Evolutionary conservation across 2,888 invertebrate species (phyloP).

Genomic region (Rhaphigaster nebulosa): DNA sequence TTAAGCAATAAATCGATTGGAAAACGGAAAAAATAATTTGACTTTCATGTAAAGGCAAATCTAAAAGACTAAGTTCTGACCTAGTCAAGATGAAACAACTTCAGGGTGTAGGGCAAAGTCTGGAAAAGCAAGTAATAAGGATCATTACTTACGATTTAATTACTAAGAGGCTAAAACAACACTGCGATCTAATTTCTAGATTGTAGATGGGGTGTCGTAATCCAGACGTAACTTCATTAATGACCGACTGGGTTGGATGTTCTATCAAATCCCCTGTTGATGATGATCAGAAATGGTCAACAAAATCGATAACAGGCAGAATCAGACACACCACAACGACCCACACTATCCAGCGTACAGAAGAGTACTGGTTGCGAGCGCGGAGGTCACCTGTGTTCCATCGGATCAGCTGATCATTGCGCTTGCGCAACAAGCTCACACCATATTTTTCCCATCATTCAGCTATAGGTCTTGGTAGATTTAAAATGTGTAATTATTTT

Average conservation of each 20-base stretch:
- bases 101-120: conserved; percentile 28
- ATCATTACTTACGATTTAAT: conserved; percentile 42
- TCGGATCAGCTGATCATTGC: conserved; percentile 48
- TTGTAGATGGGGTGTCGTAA: background rate
- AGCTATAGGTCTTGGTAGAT: background rate
- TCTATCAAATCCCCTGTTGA: background rate
- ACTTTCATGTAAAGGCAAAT: background rate
- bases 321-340: background rate
- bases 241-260: background rate
- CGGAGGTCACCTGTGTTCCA: conserved; percentile 36
- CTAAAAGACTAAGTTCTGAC: background rate
- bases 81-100: conserved; percentile 37
- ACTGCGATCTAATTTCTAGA: background rate
- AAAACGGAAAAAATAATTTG: background rate
- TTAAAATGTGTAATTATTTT: background rate
- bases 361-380: background rate
- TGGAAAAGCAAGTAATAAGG: background rate
- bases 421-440: conserved; percentile 17
- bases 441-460: background rate
- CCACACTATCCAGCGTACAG: background rate
- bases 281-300: background rate
- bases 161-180: background rate
- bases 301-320: conserved; percentile 46
- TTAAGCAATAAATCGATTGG: background rate
- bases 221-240: background rate